Percentiles rank a stretch among this genome's conserved stretches.
Evolutionary conservation across 2,113 vertebrate genomes (phyloP).

Genomic region (Herpailurus yagouaroundi): DNA sequence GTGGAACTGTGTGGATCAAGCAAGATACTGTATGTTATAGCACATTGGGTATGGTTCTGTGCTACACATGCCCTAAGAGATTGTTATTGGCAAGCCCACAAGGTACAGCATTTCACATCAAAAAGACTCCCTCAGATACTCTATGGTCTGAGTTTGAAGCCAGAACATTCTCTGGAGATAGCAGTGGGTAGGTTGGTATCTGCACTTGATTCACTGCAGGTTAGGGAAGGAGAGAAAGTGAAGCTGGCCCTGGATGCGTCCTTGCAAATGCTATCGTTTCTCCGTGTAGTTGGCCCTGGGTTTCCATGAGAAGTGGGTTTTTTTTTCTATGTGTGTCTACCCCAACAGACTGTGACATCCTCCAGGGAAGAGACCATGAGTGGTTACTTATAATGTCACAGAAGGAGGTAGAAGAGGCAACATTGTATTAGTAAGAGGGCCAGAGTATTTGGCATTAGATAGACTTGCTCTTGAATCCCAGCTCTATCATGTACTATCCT

Average conservation of each 20-base stretch:
- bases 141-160: background rate
- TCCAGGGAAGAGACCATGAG: background rate
- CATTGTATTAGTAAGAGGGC: background rate
- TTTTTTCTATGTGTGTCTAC: background rate
- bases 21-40: background rate
- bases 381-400: background rate
- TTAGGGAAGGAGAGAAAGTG: background rate
- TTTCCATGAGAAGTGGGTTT: background rate
- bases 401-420: background rate
- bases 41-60: rapidly evolving
- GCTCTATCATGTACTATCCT: background rate
- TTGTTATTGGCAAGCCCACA: background rate
- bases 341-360: background rate
- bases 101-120: background rate
- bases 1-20: background rate
- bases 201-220: background rate
- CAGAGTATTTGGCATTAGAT: background rate
- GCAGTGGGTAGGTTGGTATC: background rate
- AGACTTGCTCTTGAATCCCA: background rate
- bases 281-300: background rate
- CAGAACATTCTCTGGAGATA: background rate
- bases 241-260: background rate
- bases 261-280: background rate
- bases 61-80: background rate
- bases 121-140: background rate